Evolutionary conservation across 1,140 invertebrate genomes (phyloP).

Genomic region (Heliconius eleuchia): DNA sequence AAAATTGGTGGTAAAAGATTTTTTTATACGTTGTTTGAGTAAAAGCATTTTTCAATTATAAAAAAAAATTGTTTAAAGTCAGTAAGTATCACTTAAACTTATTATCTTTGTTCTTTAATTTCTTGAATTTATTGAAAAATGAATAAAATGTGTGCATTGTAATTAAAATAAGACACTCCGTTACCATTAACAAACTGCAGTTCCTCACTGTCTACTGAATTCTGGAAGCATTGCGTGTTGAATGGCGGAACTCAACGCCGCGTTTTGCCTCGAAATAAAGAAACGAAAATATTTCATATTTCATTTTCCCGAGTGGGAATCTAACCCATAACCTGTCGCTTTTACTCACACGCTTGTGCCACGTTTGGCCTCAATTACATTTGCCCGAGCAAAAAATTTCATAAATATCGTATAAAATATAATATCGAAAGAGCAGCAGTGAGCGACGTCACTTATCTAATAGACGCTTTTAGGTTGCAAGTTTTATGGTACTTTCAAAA

Average conservation of each 20-base stretch:
- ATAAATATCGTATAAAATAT: not conserved
- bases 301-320: no score
- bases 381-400: not conserved
- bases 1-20: no score
- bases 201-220: no score
- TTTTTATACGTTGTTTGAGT: no score
- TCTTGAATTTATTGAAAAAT: not conserved
- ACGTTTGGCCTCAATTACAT: not conserved
- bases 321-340: no score
- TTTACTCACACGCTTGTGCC: no score
- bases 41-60: not conserved
- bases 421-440: not conserved
- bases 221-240: no score
- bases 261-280: no score
- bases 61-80: constrained; percentile 1
- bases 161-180: no score
- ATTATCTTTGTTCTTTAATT: not conserved
- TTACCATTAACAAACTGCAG: no score
- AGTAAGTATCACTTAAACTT: not conserved
- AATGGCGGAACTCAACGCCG: no score
- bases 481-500: constrained; percentile 8
- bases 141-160: not conserved
- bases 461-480: constrained; percentile 1
- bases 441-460: not conserved
- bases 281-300: no score